phyloP scores from a whole-genome alignment of 2,797 vertebrate species.

The Dallia pectoralis region DNA sequence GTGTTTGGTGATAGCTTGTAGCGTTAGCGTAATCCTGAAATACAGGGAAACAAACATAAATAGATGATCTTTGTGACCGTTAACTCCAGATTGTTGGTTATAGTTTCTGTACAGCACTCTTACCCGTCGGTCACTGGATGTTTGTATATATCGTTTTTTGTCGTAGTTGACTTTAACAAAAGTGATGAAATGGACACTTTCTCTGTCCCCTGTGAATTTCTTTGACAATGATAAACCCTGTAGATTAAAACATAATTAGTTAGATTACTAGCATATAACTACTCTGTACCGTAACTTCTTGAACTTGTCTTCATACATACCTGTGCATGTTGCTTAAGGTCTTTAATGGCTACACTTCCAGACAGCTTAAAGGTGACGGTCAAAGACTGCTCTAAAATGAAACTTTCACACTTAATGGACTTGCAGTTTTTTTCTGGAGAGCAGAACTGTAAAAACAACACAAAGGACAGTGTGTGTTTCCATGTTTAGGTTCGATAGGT shows the following conservation, averaged over 20 bases:
- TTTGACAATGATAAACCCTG: conserved; percentile 52
- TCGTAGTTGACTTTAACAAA: conserved; percentile 45
- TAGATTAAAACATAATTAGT: not conserved
- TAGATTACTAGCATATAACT: not conserved
- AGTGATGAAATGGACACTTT: conserved; percentile 46
- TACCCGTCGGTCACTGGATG: conserved; percentile 42
- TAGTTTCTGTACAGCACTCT: not conserved
- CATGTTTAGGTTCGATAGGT: conserved; percentile 55
- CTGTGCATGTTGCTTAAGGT: conserved; percentile 29
- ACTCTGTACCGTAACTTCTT: not conserved
- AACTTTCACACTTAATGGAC: conserved; percentile 43
- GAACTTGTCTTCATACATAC: conserved; percentile 34
- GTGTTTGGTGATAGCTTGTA: not conserved
- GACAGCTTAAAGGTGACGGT: conserved; percentile 35
- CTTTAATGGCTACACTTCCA: conserved; percentile 46
- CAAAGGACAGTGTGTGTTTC: not conserved
- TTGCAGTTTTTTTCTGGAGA: conserved; percentile 21
- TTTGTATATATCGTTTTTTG: conserved; percentile 40
- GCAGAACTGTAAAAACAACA: conserved; percentile 50
- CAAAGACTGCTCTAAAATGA: conserved; percentile 48
- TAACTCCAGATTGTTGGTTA: not conserved
- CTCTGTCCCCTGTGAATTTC: conserved; percentile 36
- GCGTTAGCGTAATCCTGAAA: conserved; percentile 18
- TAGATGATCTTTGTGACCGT: not conserved
- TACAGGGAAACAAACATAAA: not conserved